These are phyloP conservation scores for Phalacrocorax aristotelis DNA, from an alignment of 2,113 vertebrate species.

Conservation along the genomic window DNA sequence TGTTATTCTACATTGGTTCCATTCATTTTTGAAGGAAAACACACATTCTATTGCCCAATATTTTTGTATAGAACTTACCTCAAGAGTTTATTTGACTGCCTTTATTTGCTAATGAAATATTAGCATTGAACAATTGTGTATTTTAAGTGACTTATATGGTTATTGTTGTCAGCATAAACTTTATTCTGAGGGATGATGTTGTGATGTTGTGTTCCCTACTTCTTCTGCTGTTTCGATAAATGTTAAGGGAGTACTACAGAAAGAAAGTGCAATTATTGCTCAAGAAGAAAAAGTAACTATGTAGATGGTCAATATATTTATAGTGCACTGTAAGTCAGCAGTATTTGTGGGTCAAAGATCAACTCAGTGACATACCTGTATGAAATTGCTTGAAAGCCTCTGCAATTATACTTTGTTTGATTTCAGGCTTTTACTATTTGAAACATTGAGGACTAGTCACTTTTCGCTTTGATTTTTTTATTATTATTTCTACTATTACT, in stretches of 20 bases:
- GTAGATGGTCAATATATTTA: neutral
- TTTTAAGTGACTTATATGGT: neutral
- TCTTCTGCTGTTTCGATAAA: neutral
- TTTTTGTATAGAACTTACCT: neutral
- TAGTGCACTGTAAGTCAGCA: neutral
- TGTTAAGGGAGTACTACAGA: neutral
- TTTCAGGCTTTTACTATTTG: neutral
- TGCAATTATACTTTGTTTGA: neutral
- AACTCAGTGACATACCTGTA: neutral
- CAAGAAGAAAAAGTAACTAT: neutral
- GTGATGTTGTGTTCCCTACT: neutral
- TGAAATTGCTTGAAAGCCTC: neutral
- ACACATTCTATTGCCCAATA: neutral
- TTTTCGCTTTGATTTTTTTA: neutral
- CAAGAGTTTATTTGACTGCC: neutral
- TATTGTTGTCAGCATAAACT: neutral
- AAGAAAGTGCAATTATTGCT: neutral
- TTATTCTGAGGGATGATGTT: neutral
- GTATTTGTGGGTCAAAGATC: neutral
- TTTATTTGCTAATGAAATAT: conserved; percentile 3
- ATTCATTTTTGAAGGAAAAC: neutral
- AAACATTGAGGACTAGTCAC: neutral
- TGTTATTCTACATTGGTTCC: neutral
- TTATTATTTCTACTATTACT: neutral
- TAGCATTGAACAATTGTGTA: neutral